phyloP scores from a whole-genome alignment of 2,888 invertebrate species.

The Eupithecia subfuscata region DNA sequence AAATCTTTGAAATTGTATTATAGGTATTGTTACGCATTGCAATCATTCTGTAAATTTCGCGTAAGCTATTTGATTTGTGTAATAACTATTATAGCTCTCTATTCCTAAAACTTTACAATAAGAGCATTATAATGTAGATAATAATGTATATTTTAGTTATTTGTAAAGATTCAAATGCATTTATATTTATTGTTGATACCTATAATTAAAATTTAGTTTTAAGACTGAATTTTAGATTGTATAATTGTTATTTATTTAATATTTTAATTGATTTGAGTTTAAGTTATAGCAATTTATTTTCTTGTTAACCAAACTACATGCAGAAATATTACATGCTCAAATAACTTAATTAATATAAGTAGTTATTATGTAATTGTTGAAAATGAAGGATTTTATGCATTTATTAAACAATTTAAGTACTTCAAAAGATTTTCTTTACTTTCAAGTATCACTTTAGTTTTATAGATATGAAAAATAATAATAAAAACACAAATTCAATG shows the following conservation, averaged over 20 bases:
- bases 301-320: slow-evolving; percentile 37
- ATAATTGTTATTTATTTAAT: slow-evolving; percentile 25
- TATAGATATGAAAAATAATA: background rate
- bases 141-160: slow-evolving; percentile 50
- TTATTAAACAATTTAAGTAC: slow-evolving; percentile 69
- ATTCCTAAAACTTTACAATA: slow-evolving; percentile 23
- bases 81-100: slow-evolving; percentile 37
- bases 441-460: background rate
- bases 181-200: slow-evolving; percentile 71
- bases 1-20: background rate
- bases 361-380: slow-evolving; percentile 52
- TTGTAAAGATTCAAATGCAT: slow-evolving; percentile 70
- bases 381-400: slow-evolving; percentile 66
- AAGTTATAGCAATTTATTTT: slow-evolving; percentile 19
- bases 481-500: slow-evolving; percentile 22
- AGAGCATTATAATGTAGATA: slow-evolving; percentile 29
- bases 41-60: slow-evolving; percentile 8
- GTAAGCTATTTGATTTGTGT: background rate
- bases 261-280: slow-evolving; percentile 26
- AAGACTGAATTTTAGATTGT: slow-evolving; percentile 60
- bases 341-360: slow-evolving; percentile 44
- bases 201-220: slow-evolving; percentile 56
- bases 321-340: slow-evolving; percentile 48
- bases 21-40: background rate
- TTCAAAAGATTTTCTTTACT: slow-evolving; percentile 7